A percentile compares a stretch with the other conserved stretches of the same genome.
phyloP scores from a whole-genome alignment of 2,888 invertebrate genomes.

The Lepetodrilus schrolli region DNA sequence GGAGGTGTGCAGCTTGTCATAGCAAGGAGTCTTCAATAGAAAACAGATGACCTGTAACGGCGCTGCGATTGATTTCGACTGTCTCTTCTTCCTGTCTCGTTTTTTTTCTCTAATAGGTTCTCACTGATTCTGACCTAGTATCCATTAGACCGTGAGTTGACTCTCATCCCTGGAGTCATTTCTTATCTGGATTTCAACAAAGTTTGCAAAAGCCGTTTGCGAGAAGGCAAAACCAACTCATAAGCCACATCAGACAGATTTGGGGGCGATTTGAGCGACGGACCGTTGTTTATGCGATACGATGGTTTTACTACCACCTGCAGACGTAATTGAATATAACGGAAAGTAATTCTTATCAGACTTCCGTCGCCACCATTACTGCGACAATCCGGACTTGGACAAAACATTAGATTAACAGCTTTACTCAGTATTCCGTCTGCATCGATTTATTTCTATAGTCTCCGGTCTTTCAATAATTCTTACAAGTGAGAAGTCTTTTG shows the following conservation, averaged over 20 bases:
- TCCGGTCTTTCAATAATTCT: no score
- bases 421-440: not conserved
- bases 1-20: no score
- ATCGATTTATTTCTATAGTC: no score
- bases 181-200: no score
- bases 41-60: not conserved
- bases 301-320: slow-evolving; percentile 3
- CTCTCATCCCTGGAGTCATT: no score
- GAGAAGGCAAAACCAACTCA: no score
- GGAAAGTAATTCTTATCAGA: not conserved
- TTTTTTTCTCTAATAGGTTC: no score
- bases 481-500: no score
- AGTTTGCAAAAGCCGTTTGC: no score
- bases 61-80: not conserved
- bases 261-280: not conserved
- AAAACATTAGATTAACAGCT: not conserved
- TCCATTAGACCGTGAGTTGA: not conserved
- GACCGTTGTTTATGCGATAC: slow-evolving; percentile 1
- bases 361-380: not conserved
- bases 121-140: not conserved
- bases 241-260: no score
- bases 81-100: no score
- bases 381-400: not conserved
- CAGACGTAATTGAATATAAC: slow-evolving; percentile 4
- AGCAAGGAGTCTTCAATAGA: no score